Evolutionary conservation across 2,113 vertebrate genomes (phyloP).

Genomic region (Lampris incognitus): DNA sequence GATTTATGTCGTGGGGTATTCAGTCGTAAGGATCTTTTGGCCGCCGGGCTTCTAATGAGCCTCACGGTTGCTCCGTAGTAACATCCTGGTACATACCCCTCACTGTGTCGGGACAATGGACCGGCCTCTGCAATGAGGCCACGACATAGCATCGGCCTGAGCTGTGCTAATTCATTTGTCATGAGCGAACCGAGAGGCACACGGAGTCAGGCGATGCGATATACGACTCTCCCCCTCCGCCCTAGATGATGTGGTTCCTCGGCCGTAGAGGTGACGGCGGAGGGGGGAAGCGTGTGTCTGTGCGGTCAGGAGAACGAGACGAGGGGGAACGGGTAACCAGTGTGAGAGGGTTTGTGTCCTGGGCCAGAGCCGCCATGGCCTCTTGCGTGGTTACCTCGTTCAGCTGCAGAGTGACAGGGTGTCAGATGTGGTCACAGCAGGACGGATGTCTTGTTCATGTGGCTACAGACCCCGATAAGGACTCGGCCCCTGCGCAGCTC

Average conservation of each 20-base stretch:
- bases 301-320: slow-evolving; percentile 13
- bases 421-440: slow-evolving; percentile 68
- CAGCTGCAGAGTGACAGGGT: slow-evolving; percentile 61
- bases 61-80: slow-evolving; percentile 1
- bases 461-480: slow-evolving; percentile 33
- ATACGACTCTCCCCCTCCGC: slow-evolving; percentile 11
- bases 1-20: slow-evolving; percentile 47
- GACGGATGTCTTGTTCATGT: slow-evolving; percentile 57
- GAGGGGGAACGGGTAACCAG: slow-evolving; percentile 37
- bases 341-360: slow-evolving; percentile 38
- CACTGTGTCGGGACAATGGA: slow-evolving; percentile 38
- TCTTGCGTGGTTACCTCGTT: slow-evolving; percentile 66
- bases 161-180: slow-evolving; percentile 19
- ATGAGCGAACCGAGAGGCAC: slow-evolving; percentile 13
- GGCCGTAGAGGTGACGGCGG: background rate
- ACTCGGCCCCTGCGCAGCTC: slow-evolving; percentile 11
- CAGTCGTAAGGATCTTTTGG: slow-evolving; percentile 30
- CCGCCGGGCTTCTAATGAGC: slow-evolving; percentile 48
- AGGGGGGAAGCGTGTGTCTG: slow-evolving; percentile 21
- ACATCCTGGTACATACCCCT: slow-evolving; percentile 24
- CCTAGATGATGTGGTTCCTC: slow-evolving; percentile 16
- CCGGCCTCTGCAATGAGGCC: slow-evolving; percentile 19
- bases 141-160: slow-evolving; percentile 3
- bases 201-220: background rate
- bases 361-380: slow-evolving; percentile 50